Evolutionary conservation across 2,888 invertebrate species (phyloP).

Genomic region (Ellobium chinense): DNA sequence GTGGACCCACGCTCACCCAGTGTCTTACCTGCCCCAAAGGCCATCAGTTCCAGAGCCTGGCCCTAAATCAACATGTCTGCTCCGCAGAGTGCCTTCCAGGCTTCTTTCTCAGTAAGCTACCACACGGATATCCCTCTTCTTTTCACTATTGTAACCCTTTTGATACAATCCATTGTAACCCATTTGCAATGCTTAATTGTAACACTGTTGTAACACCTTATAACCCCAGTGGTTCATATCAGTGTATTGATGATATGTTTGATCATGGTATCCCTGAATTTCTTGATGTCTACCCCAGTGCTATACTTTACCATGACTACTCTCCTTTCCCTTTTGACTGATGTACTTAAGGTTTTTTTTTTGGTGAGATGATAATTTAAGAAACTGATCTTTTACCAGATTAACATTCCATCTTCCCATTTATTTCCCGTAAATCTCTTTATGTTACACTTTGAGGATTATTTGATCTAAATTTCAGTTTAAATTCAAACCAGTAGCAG

Average conservation of each 20-base stretch:
- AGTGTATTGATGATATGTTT: not conserved
- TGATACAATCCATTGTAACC: too few relatives aligned
- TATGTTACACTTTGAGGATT: too few relatives aligned
- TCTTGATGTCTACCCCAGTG: not conserved
- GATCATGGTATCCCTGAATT: not conserved
- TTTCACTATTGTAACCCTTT: conserved; percentile 20
- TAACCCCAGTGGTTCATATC: too few relatives aligned
- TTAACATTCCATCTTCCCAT: too few relatives aligned
- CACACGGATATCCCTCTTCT: not conserved
- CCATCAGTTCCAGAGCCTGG: conserved; percentile 12
- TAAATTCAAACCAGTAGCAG: too few relatives aligned
- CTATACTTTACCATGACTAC: not conserved
- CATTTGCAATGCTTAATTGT: too few relatives aligned
- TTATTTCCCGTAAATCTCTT: too few relatives aligned
- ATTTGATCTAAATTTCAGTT: too few relatives aligned
- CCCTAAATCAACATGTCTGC: conserved; percentile 42
- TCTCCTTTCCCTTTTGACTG: not conserved
- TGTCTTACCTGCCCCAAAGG: conserved; percentile 51
- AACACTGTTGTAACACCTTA: conserved; percentile 36
- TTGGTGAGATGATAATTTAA: not conserved
- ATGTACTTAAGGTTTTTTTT: not conserved
- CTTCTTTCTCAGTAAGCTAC: conserved; percentile 46
- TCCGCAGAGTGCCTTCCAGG: conserved; percentile 44
- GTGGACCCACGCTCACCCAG: conserved; percentile 50
- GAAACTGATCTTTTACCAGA: too few relatives aligned